A percentile compares a stretch with the other conserved stretches of the same genome.
phyloP scores from a whole-genome alignment of 2,797 vertebrate genomes.

The Meriones psammophilus region DNA sequence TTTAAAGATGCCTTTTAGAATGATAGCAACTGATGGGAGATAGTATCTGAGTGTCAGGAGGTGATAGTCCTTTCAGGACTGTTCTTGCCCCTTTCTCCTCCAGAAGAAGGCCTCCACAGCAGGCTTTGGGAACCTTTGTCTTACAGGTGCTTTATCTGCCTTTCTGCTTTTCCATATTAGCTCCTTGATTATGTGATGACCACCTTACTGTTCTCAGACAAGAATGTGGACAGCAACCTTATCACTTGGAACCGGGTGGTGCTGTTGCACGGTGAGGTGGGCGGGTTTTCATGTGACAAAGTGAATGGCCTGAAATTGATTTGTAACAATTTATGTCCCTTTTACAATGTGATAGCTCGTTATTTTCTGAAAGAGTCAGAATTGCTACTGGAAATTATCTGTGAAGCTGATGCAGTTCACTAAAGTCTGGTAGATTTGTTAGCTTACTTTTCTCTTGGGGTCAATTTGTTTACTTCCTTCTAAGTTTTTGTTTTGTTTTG shows the following conservation, averaged over 20 bases:
- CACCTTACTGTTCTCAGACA: conserved; percentile 97
- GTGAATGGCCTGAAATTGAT: fast-evolving
- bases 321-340: background rate
- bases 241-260: conserved; percentile 98
- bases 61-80: background rate
- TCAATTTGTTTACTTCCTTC: background rate
- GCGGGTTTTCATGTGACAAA: background rate
- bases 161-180: conserved; percentile 86
- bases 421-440: background rate
- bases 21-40: background rate
- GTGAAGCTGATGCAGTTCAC: fast-evolving
- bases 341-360: background rate
- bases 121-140: background rate
- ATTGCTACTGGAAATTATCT: background rate
- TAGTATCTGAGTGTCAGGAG: fast-evolving
- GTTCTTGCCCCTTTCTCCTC: background rate
- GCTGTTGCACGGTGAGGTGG: conserved; percentile 94
- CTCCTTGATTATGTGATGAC: conserved; percentile 97
- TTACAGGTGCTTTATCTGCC: background rate
- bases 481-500: background rate
- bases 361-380: background rate
- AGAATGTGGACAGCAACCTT: conserved; percentile 96
- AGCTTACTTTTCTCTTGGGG: background rate
- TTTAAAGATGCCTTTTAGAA: background rate
- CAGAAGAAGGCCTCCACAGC: background rate